Evolutionary conservation across 2,888 invertebrate species (phyloP), one percentile per base, ranked within the genome.

Genomic region (Volucella bombylans): DNA sequence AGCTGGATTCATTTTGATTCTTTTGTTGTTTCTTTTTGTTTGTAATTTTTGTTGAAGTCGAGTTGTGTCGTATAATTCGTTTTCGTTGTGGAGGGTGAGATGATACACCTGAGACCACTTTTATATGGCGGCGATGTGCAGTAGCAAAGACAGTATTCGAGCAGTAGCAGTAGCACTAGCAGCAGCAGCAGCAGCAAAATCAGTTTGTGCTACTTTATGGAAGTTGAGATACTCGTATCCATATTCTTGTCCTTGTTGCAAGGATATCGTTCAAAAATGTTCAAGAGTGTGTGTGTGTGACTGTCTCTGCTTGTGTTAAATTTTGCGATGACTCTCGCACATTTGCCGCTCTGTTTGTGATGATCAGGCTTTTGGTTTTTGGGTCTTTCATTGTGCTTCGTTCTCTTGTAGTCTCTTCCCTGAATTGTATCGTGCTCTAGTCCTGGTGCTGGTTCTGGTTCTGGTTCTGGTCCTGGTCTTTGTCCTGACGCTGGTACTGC

Each of bases 321-420:
- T 71, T 76, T 82, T 76, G 59, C 52, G 76, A 76, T 76, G 81
- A 76, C 71, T 81, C 71, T 82, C 54, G 81, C 76, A 76, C 65
- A 69, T 82, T 82, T 82, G 45, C 12, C 76, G 71, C 65, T 71
- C 64, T 57, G 76, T 64, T 76, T 41, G 45, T 47, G 8, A 23
- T 14, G 45, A 23, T 47, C 14, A 41, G 38, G 14, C 38, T 50
- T 61, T 50, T 14, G 1, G 59, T 23, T 12, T 8, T 9, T 23
- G 15, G 54, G 23, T 18, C 45, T 11, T 18, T 10, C 23, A 18
- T 23, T 10, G 23, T 54, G 9, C 10, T 14, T 47, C 8, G 23
- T 8, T 52, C 43, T 41, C 8, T 23, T 39, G 4, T n/a, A n/a
- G 31, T 11, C 18, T 8, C 23, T 54, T 9, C 54, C 61, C 31